Evolutionary conservation across 2,113 vertebrate genomes (phyloP).

Genomic region (Oryzias melastigma): DNA sequence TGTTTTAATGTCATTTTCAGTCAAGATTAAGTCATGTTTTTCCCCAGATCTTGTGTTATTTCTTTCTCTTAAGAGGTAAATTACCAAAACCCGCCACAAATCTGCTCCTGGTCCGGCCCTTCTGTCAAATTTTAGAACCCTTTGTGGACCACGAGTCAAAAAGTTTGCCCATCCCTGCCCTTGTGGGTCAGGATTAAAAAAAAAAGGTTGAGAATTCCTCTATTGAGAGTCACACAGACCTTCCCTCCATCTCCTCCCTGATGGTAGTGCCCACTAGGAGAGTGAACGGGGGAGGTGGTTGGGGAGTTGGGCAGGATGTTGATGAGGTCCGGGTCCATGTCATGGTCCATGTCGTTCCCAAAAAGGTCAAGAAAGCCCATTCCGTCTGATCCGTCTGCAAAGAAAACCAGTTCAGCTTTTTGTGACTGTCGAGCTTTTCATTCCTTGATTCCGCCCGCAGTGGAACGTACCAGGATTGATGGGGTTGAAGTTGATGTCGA

Average conservation of each 20-base stretch:
- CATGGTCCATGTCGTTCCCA: conserved; percentile 75
- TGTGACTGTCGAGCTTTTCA: background rate
- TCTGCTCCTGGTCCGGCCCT: too few species aligned
- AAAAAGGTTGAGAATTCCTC: too few species aligned
- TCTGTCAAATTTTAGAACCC: too few species aligned
- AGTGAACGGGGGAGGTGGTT: conserved; percentile 90
- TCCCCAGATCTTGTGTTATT: too few species aligned
- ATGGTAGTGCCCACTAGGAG: conserved; percentile 93
- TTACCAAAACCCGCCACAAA: too few species aligned
- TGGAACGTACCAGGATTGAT: conserved; percentile 84
- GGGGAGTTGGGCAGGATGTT: conserved; percentile 95
- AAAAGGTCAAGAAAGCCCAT: conserved; percentile 94
- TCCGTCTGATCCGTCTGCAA: conserved; percentile 89
- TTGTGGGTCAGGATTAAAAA: too few species aligned
- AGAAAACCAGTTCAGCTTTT: background rate
- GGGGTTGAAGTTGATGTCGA: conserved; percentile 93
- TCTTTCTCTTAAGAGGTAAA: too few species aligned
- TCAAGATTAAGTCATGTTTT: too few species aligned
- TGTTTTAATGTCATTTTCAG: too few species aligned
- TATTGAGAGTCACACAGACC: conserved; percentile 64
- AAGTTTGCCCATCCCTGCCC: too few species aligned
- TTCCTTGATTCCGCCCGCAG: background rate
- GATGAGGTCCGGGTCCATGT: conserved; percentile 95
- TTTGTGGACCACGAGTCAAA: too few species aligned
- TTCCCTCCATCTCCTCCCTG: conserved; percentile 94